Percentiles rank a stretch among this genome's conserved stretches.
Conservation (phyloP, 2,113 vertebrate species). For the Tachysurus vachellii region DNA sequence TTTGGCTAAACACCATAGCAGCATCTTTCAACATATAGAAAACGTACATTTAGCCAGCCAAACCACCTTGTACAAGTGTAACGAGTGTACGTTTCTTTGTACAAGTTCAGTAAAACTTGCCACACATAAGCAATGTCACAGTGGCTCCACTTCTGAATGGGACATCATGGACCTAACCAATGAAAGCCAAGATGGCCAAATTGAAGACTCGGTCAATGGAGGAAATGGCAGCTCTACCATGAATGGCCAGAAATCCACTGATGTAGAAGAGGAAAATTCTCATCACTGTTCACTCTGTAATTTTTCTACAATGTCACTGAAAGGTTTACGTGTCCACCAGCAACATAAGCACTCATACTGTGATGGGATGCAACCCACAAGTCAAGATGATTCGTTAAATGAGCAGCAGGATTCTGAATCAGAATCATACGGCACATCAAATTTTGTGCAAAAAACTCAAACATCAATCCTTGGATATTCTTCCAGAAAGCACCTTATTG, state of each 20-base stretch:
- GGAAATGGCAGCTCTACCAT: slow-evolving; percentile 72
- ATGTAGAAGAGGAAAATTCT: slow-evolving; percentile 81
- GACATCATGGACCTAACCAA: slow-evolving; percentile 85
- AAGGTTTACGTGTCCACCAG: slow-evolving; percentile 97
- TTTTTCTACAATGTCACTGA: slow-evolving; percentile 92
- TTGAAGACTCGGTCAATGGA: slow-evolving; percentile 78
- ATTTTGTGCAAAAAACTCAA: slow-evolving; percentile 94
- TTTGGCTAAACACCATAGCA: slow-evolving; percentile 92
- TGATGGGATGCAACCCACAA: slow-evolving; percentile 86
- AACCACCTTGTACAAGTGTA: slow-evolving; percentile 94
- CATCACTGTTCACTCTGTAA: slow-evolving; percentile 94
- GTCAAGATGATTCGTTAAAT: slow-evolving; percentile 76
- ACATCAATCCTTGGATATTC: slow-evolving; percentile 96
- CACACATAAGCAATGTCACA: slow-evolving; percentile 91
- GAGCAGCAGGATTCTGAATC: slow-evolving; percentile 81
- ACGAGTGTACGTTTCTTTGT: slow-evolving; percentile 94
- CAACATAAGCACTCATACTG: slow-evolving; percentile 98
- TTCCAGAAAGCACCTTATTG: slow-evolving; percentile 92
- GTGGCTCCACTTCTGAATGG: slow-evolving; percentile 80
- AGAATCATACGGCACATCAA: slow-evolving; percentile 79
- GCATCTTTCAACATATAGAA: slow-evolving; percentile 96
- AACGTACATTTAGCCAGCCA: slow-evolving; percentile 96
- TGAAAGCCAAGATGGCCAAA: slow-evolving; percentile 80
- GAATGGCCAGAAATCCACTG: slow-evolving; percentile 86
- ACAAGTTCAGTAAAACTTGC: slow-evolving; percentile 92